Evolutionary conservation across 2,888 invertebrate species (phyloP), one percentile per base, ranked within the genome.

Genomic region (Alloplasta piceator): DNA sequence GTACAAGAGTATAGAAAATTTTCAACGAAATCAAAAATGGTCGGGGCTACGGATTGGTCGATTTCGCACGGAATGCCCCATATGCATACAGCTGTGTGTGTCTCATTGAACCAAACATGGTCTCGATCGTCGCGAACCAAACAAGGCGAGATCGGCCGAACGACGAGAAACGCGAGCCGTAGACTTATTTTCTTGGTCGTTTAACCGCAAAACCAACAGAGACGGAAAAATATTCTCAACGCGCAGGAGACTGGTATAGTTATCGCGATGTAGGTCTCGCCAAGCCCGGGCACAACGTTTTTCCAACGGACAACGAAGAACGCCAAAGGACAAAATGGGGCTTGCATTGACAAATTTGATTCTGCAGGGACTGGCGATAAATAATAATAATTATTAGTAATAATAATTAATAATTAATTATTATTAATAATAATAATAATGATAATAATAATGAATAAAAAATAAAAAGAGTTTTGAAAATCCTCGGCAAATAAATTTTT

Each of bases 71-170:
- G 26, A 26, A 26, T 26, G 26, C 26, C 26, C 26, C 5, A n/a
- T 50, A 16, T 16, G 39, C 46, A 38, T n/a, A n/a, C n/a, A n/a
- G n/a, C n/a, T n/a, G n/a, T 64, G 38, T 66, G 48, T 46, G 64
- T n/a, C 5, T 56, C 72, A 64, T 56, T 46, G 71, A 64, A 77
- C 85, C 84, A 84, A 84, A 85, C 63, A 85, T 85, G 82, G 84
- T 75, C 67, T 76, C 81, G 82, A 85, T 79, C 71, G 78, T 83
- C 79, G 73, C 68, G 76, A 80, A 46, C 84, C 84, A 83, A 85
- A 85, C 67, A 85, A 85, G 84, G 84, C 78, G 70, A 85, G 78
- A 78, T 79, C 61, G 76, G n/a, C 66, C 66, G 60, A 55, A 12
- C 74, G 75, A 70, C 66, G 76, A 73, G 76, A 68, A 77, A 67